Evolutionary conservation across 2,888 invertebrate genomes (phyloP), one percentile per base, ranked within the genome.

Genomic region (Andrena marginata): DNA sequence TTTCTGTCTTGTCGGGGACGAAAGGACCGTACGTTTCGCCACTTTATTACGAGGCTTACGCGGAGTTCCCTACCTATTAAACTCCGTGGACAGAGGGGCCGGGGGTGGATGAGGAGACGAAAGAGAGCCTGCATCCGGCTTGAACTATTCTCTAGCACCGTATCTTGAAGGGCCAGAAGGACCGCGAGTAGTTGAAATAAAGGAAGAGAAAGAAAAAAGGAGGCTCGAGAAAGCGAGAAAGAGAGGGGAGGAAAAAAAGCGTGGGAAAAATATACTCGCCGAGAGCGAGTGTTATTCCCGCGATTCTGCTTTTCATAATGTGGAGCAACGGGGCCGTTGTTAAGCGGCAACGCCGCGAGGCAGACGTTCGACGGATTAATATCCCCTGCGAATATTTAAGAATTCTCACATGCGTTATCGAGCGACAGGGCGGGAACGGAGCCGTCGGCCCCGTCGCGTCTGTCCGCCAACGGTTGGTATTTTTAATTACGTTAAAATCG

Each of bases 41-140:
- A 85, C 85, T 91, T 90, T 88, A 89, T 90, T 89, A 84, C 80
- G 80, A 80, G 86, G 86, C 88, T 91, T 87, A 82, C 85, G 83
- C 81, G 64, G 81, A 83, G 84, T 87, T 77, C 84, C 82, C 77
- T 84, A 84, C 79, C 84, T 89, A 89, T 85, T 89, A 86, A 89
- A 85, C 84, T 80, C 71, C 76, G 68, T 35, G 65, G 60, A 64
- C 49, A 29, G 65, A 35, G 51, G 72, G 68, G 29, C 13, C 29
- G n/a, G 42, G 29, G 33, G 20, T 49, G 31, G 20, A 63, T 16
- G 62, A 69, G 42, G 64, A 29, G 56, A 70, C 65, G 70, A 82
- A 80, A 81, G 84, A 80, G 80, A 80, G 77, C 64, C 64, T 48
- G 76, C 72, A 79, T 85, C 65, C 83, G 77, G 72, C 76, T 59